phyloP scores from a whole-genome alignment of 2,888 invertebrate species.

The Notodonta ziczac region DNA sequence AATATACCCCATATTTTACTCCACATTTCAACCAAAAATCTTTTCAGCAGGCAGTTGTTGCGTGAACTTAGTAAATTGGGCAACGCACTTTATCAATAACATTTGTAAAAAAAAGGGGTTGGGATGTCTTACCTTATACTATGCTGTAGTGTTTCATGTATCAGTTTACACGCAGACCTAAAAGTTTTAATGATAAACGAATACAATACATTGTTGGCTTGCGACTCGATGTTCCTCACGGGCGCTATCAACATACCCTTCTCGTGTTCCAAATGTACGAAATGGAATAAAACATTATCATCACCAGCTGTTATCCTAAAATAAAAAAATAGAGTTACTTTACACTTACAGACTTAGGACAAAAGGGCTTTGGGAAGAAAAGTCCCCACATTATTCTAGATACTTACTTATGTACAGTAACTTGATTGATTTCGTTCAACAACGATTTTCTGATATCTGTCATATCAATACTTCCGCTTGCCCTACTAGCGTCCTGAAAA shows the following conservation, averaged over 20 bases:
- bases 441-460: conserved; percentile 89
- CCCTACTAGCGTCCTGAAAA: conserved; percentile 86
- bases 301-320: conserved; percentile 87
- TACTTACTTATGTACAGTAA: conserved; percentile 71
- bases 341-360: too few relatives aligned
- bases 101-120: not conserved
- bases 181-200: conserved; percentile 88
- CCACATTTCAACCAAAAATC: too few relatives aligned
- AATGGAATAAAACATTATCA: conserved; percentile 90
- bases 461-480: conserved; percentile 87
- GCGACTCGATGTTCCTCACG: conserved; percentile 64
- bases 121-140: conserved; percentile 78
- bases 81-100: not conserved
- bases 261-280: conserved; percentile 88
- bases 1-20: too few relatives aligned
- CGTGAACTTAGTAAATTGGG: too few relatives aligned
- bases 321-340: conserved; percentile 18
- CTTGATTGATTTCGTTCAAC: conserved; percentile 88
- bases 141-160: conserved; percentile 89
- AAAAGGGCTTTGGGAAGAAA: too few relatives aligned
- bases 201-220: conserved; percentile 73
- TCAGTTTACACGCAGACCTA: conserved; percentile 87
- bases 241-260: conserved; percentile 90
- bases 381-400: not conserved
- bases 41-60: too few relatives aligned